Conservation (phyloP, 2,888 invertebrate genomes). For the Lysandra bellargus region DNA sequence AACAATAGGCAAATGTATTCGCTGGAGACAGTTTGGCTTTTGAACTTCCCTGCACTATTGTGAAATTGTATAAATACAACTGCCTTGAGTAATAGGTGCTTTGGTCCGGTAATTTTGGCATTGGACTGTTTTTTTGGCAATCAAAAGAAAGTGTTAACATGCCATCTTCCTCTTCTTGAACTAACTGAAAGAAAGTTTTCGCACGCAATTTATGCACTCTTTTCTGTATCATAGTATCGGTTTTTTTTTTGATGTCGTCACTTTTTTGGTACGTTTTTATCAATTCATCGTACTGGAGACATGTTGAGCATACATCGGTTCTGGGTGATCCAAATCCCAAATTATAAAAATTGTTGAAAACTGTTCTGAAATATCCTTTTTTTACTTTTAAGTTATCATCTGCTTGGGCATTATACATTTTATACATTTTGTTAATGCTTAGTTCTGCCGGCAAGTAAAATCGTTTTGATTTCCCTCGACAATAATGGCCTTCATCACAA, state of each 20-base stretch:
- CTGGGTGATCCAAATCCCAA: constrained; percentile 38
- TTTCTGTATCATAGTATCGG: constrained; percentile 26
- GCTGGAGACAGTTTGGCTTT: too few relatives aligned
- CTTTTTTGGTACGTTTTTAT: constrained; percentile 30
- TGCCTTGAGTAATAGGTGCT: too few relatives aligned
- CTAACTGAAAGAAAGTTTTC: constrained; percentile 31
- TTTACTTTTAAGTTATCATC: constrained; percentile 38
- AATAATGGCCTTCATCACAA: constrained; percentile 43
- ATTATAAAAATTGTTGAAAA: constrained; percentile 35
- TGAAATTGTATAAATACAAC: too few relatives aligned
- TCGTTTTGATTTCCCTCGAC: constrained; percentile 39
- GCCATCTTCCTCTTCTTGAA: constrained; percentile 25
- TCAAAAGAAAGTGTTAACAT: constrained; percentile 24
- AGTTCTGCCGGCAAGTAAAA: constrained; percentile 39
- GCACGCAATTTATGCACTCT: constrained; percentile 28
- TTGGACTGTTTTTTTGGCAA: constrained; percentile 14
- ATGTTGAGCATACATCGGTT: constrained; percentile 39
- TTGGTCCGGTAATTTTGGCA: neutral
- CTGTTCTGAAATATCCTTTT: constrained; percentile 1
- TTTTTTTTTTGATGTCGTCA: constrained; percentile 25
- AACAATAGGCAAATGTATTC: too few relatives aligned
- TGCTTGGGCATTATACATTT: constrained; percentile 38
- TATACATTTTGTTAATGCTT: constrained; percentile 40
- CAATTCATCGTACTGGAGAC: constrained; percentile 31
- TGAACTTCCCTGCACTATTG: too few relatives aligned